Percentiles rank a stretch among this genome's conserved stretches.
These are phyloP conservation scores for Adrianichthys oophorus DNA, from an alignment of 2,797 vertebrate genomes.

Conservation along the genomic window DNA sequence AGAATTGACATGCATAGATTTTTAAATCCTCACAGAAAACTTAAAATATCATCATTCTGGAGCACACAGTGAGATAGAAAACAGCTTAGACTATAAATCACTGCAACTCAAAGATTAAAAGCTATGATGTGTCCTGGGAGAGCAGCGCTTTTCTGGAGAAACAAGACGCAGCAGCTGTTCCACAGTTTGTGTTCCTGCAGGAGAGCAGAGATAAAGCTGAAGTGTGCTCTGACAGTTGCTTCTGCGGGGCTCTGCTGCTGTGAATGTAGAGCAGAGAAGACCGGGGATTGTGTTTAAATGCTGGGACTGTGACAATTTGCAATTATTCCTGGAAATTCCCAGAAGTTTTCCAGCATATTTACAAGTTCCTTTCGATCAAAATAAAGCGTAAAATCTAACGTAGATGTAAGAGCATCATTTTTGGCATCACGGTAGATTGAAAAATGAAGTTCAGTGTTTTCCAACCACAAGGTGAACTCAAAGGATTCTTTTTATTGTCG, in stretches of 20 bases:
- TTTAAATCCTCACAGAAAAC: constrained; percentile 26
- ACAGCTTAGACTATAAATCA: constrained; percentile 45
- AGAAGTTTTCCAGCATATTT: neutral
- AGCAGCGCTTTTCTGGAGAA: constrained; percentile 27
- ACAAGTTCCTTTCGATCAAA: too few relatives aligned
- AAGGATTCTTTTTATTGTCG: too few relatives aligned
- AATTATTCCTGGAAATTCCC: constrained; percentile 23
- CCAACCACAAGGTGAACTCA: too few relatives aligned
- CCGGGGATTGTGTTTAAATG: constrained; percentile 19
- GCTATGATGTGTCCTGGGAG: constrained; percentile 26
- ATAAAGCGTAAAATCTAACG: too few relatives aligned
- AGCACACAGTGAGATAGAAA: constrained; percentile 33
- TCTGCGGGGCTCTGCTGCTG: constrained; percentile 50
- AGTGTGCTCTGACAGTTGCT: constrained; percentile 52
- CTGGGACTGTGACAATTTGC: neutral
- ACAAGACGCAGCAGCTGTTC: constrained; percentile 16
- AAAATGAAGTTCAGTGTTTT: too few relatives aligned
- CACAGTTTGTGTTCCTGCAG: constrained; percentile 20
- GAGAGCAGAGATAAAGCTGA: constrained; percentile 42
- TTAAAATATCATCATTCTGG: constrained; percentile 52
- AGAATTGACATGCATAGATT: constrained; percentile 42
- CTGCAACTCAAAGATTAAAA: constrained; percentile 47
- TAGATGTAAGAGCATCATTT: too few relatives aligned
- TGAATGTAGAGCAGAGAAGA: constrained; percentile 34
- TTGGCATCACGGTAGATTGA: too few relatives aligned